Percentiles rank a stretch among this genome's conserved stretches.
phyloP scores from a whole-genome alignment of 2,888 invertebrate species.

The Latrodectus elegans region DNA sequence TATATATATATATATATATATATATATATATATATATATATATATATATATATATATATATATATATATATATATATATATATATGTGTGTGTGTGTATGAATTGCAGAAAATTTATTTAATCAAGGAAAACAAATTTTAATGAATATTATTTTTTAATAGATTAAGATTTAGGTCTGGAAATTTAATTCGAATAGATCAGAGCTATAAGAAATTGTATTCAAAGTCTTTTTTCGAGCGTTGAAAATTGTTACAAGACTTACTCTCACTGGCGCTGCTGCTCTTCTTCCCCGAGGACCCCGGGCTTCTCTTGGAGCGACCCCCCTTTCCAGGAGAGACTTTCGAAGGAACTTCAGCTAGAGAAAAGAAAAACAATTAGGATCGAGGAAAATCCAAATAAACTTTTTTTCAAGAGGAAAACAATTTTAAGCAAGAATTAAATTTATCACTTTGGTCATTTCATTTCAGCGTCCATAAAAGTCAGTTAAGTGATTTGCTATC shows the following conservation, averaged over 20 bases:
- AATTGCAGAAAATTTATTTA: not conserved
- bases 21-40: constrained; percentile 21
- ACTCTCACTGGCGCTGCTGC: constrained; percentile 39
- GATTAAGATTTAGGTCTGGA: not conserved
- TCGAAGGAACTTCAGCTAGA: constrained; percentile 46
- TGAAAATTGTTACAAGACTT: not conserved
- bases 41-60: constrained; percentile 22
- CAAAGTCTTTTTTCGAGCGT: not conserved
- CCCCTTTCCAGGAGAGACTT: constrained; percentile 42
- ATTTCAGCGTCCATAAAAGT: too few relatives aligned
- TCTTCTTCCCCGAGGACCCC: constrained; percentile 46
- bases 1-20: constrained; percentile 16
- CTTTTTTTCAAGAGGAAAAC: too few relatives aligned
- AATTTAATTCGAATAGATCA: not conserved
- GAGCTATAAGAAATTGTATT: not conserved
- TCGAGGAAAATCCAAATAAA: too few relatives aligned
- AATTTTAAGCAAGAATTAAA: too few relatives aligned
- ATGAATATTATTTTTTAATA: not conserved
- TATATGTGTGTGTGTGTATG: constrained; percentile 3
- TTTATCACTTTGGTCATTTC: too few relatives aligned
- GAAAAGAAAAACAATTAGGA: not conserved
- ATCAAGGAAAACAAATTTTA: too few relatives aligned
- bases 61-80: constrained; percentile 15
- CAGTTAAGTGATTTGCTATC: too few relatives aligned
- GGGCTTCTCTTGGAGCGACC: constrained; percentile 35